These are phyloP conservation scores for Pachypanchax playfairii DNA, from an alignment of 2,113 vertebrate species.

Conservation along the genomic window DNA sequence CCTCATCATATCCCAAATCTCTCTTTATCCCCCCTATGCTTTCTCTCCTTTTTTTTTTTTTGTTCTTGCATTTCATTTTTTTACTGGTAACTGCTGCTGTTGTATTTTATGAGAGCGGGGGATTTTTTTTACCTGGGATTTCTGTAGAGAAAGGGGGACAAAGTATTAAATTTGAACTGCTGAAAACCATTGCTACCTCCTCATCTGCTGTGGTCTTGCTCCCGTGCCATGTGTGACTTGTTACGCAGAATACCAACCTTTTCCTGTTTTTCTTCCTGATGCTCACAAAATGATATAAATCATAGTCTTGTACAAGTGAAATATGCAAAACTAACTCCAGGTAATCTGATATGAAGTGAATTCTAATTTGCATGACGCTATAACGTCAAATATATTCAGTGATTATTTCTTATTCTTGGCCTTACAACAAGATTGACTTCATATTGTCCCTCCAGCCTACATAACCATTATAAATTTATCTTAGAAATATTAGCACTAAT, in stretches of 20 bases:
- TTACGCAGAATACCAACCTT: slow-evolving; percentile 7
- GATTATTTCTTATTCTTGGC: background rate
- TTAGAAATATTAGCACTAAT: background rate
- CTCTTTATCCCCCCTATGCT: slow-evolving; percentile 46
- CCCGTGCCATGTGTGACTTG: slow-evolving; percentile 32
- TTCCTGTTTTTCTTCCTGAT: slow-evolving; percentile 9
- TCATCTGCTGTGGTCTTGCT: slow-evolving; percentile 73
- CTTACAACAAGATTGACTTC: background rate
- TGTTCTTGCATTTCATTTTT: slow-evolving; percentile 86
- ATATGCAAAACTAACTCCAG: slow-evolving; percentile 10
- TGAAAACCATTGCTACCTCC: slow-evolving; percentile 80
- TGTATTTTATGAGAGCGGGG: slow-evolving; percentile 97
- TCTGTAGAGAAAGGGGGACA: slow-evolving; percentile 88
- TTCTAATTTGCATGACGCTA: slow-evolving; percentile 18
- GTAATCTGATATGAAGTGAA: background rate
- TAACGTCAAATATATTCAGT: background rate
- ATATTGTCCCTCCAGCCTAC: background rate
- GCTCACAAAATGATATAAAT: slow-evolving; percentile 14
- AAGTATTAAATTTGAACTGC: slow-evolving; percentile 94
- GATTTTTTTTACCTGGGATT: slow-evolving; percentile 92
- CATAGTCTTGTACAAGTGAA: slow-evolving; percentile 13
- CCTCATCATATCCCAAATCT: slow-evolving; percentile 65
- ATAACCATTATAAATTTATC: background rate
- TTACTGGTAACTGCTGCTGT: slow-evolving; percentile 96
- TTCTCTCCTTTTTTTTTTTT: slow-evolving; percentile 76